Conservation (phyloP, 2,113 vertebrate species). For the Antigone vipio region DNA sequence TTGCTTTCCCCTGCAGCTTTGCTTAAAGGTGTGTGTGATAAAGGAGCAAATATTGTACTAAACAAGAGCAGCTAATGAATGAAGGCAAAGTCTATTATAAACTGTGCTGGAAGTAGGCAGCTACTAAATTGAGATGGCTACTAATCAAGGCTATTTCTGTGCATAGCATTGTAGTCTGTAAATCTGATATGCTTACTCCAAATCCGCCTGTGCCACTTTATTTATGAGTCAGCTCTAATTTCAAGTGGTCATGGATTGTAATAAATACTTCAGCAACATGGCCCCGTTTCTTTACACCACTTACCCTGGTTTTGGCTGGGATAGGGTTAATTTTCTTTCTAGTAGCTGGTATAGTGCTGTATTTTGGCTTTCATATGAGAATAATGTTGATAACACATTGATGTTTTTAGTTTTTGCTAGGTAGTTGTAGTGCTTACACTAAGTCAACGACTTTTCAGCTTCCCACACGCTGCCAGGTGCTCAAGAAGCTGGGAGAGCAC, state of each 20-base stretch:
- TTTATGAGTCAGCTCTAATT: constrained; percentile 12
- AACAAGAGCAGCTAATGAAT: constrained; percentile 11
- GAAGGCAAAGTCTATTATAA: not conserved
- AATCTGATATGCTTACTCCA: not conserved
- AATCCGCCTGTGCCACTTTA: not conserved
- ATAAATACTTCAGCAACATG: not conserved
- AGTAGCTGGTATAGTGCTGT: no score
- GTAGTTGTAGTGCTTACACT: no score
- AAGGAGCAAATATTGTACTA: constrained; percentile 1
- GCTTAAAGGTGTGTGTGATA: not conserved
- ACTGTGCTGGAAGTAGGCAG: not conserved
- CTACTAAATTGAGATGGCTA: not conserved
- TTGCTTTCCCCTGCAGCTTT: constrained; percentile 12
- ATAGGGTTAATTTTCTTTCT: no score
- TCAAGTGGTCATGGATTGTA: not conserved
- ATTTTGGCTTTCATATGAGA: no score
- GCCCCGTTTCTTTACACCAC: not conserved
- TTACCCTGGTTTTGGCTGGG: no score
- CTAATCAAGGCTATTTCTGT: not conserved
- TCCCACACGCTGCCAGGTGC: no score
- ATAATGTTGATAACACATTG: no score
- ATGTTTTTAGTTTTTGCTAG: no score
- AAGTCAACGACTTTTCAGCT: no score
- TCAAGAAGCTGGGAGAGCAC: no score
- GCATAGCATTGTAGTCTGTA: not conserved